Evolutionary conservation across 2,888 invertebrate genomes (phyloP), one percentile per base, ranked within the genome.

Genomic region (Rotaria socialis): DNA sequence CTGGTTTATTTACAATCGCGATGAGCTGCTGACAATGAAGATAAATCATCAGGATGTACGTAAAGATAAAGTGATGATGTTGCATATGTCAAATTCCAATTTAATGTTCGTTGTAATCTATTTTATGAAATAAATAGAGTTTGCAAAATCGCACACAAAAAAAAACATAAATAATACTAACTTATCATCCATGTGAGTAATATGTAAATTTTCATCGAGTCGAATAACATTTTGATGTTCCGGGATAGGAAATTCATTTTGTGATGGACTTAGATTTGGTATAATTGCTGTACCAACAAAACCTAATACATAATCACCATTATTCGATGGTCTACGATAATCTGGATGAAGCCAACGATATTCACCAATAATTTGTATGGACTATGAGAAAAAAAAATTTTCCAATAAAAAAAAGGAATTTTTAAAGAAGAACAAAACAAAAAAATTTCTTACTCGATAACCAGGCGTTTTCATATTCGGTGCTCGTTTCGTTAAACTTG

Each of bases 221-320:
- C 47, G 43, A 47, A 80, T 80, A 43, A 80, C 80, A 47, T 35
- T 43, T 80, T 80, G 80, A 80, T 80, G 80, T 80, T 80, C 80
- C 22, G 80, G 80, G 47, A 80, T 80, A n/a, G 47, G 43, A 80
- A 80, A 80, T 80, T 80, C 80, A 80, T 80, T 80, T 80, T 47
- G 80, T 47, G 80, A 80, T 80, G 80, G 80, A 80, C 80, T 80
- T 80, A 80, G 47, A 80, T n/a, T 47, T 10, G 80, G 80, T 47
- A 80, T 80, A 14, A 80, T 47, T 24, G 80, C 80, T 47, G 80
- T 80, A 80, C 80, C 80, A 80, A 80, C 80, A 80, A 80, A 80
- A 47, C 80, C 80, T 22, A 80, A n/a, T 43, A 80, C 5, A 80
- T 80, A 47, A 47, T 80, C n/a, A n/a, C 47, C 47, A 47, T 80